phyloP scores from a whole-genome alignment of 2,888 invertebrate species.

The Caenorhabditis plicata region DNA sequence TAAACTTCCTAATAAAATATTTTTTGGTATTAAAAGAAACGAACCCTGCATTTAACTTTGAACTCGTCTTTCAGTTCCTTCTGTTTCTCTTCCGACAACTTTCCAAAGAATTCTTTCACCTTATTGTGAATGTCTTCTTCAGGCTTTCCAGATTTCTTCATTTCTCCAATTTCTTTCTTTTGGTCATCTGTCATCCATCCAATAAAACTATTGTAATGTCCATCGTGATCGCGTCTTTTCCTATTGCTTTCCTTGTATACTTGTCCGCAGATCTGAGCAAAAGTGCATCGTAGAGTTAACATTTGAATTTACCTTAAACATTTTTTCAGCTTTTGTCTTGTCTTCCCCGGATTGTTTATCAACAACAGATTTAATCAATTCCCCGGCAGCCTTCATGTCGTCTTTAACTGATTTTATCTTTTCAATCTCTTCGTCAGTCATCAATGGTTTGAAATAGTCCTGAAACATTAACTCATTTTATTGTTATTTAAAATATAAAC shows the following conservation, averaged over 20 bases:
- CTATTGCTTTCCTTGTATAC: not conserved
- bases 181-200: constrained; percentile 31
- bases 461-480: no score
- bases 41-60: constrained; percentile 45
- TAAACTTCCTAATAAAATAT: no score
- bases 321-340: not conserved
- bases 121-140: constrained; percentile 42
- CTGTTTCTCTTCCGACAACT: constrained; percentile 30
- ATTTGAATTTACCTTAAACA: no score
- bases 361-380: constrained; percentile 6
- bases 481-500: no score
- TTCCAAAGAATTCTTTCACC: constrained; percentile 42
- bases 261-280: not conserved
- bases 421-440: constrained; percentile 3
- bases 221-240: not conserved
- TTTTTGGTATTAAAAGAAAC: no score
- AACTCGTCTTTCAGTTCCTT: constrained; percentile 23
- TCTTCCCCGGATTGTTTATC: not conserved
- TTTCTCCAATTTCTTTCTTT: constrained; percentile 16
- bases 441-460: constrained; percentile 9
- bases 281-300: no score
- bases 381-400: constrained; percentile 1
- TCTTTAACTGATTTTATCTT: constrained; percentile 7
- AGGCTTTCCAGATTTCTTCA: constrained; percentile 33
- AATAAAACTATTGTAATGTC: constrained; percentile 7